Evolutionary conservation across 2,113 vertebrate species (phyloP), one percentile per base, ranked within the genome.

Genomic region (Brachyhypopomus gauderio): DNA sequence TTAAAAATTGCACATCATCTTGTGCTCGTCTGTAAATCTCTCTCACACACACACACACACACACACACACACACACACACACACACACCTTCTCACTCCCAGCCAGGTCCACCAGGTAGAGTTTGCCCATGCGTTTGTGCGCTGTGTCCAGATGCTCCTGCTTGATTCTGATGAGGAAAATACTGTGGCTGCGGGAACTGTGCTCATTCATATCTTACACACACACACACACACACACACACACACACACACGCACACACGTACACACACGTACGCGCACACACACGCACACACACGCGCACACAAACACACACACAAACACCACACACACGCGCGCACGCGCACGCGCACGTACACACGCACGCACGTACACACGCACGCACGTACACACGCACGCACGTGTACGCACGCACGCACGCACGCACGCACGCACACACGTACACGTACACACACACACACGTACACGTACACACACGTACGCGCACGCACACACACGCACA

Each of bases 121-220:
- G 94, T 72, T 96, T 96, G 60, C 95, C 95, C 30, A 94, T 92
- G 85, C 96, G 95, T 52, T 96, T 96, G 88, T 96, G 95, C 87
- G 95, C 95, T 0, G 95, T 96, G 63, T 96, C 95, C 80, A 96
- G 91, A 6, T 96, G 95, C 90, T 96, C 95, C 88, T 96, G 95
- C 25, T 96, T 96, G 87, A 96, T 96, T 58, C 95, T 95, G 76
- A 96, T 96, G 85, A 96, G 88, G 90, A 96, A 96, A 86, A 96
- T 96, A 85, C 95, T 96, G 91, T 96, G 95, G 88, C 95, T 96
- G 86, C 95, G 94, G 19, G 95, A 96, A 89, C 95, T 96, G 93
- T 96, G 95, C 73, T 96, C 95, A 1, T 96, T 96, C 95, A 96
- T 96, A 72, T 96, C 95, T 96, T 88, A 9, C 22, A 67, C 41